Percentiles rank a stretch among this genome's conserved stretches.
phyloP scores from a whole-genome alignment of 2,113 vertebrate genomes.

The Melanostigma gelatinosum region DNA sequence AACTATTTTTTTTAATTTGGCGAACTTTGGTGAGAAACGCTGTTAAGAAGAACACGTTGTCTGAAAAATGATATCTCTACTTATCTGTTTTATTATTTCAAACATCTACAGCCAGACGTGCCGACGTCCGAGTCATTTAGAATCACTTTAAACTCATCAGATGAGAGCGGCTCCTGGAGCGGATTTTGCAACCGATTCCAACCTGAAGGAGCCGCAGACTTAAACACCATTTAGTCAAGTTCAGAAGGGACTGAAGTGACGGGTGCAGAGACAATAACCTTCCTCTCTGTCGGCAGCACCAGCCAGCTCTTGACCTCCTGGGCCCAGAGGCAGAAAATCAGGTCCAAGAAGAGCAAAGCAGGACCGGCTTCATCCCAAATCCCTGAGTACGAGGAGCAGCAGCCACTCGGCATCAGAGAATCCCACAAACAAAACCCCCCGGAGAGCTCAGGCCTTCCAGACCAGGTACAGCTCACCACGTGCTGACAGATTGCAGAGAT shows the following conservation, averaged over 20 bases:
- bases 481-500: background rate
- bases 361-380: conserved; percentile 40
- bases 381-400: conserved; percentile 44
- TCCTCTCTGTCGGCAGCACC: conserved; percentile 35
- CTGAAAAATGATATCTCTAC: background rate
- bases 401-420: conserved; percentile 27
- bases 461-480: conserved; percentile 54
- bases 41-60: background rate
- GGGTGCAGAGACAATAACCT: background rate
- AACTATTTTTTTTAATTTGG: background rate
- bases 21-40: background rate
- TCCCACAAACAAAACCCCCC: conserved; percentile 21
- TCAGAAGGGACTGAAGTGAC: background rate
- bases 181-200: background rate
- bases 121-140: background rate
- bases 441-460: conserved; percentile 55
- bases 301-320: conserved; percentile 91
- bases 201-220: background rate
- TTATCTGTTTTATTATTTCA: background rate
- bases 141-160: background rate
- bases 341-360: conserved; percentile 80
- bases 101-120: too few relatives aligned
- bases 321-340: conserved; percentile 90
- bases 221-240: background rate
- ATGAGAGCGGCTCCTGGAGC: background rate